Base-by-base conservation (phyloP, 2,888 invertebrate genomes). In the Amphiduros pacificus region DNA sequence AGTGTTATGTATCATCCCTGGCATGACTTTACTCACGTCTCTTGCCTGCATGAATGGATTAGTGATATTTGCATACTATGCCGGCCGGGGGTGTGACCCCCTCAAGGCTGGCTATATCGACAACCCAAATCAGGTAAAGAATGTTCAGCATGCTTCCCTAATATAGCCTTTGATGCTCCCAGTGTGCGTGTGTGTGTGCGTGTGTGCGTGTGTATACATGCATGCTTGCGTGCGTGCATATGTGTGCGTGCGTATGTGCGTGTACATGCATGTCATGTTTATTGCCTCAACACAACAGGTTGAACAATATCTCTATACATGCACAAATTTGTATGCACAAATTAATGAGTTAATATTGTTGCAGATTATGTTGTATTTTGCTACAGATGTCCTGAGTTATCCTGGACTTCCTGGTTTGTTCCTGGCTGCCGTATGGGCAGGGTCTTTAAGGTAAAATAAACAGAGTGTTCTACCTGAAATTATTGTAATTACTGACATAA, bases 391-490 rank as follows among this genome's bases (percentile, higher is more conserved):
- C 5, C 51, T 58, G 4, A 58, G 36, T 36, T 51, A 29, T n/a
- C 58, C 58, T 58, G 58, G 58, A 2, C 20, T 58, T 1, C 58
- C 58, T 26, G 58, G 58, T 1, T 22, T 58, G 9, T 58, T 58
- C 32, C 28, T 58, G 58, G 58, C 58, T 17, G 50, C 58, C 26
- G 17, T 58, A 32, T 49, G 49, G 29, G 50, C 58, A 2, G 58
- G 49, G 24, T 58, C 58, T n/a, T 26, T 58, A 3, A 58, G 58
- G 58, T 58, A 58, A 53, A 48, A 14, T 9, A 17, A 48, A n/a
- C n/a, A n/a, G n/a, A 36, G 9, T 36, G 17, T 36, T 36, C 17
- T 36, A 36, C 36, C 36, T 14, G 36, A 14, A 17, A 36, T 36
- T 36, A 36, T 36, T 17, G 17, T 36, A 14, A 36, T 36, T 14